Conservation (phyloP, 2,113 vertebrate genomes). For the Cephalopholis sonnerati region DNA sequence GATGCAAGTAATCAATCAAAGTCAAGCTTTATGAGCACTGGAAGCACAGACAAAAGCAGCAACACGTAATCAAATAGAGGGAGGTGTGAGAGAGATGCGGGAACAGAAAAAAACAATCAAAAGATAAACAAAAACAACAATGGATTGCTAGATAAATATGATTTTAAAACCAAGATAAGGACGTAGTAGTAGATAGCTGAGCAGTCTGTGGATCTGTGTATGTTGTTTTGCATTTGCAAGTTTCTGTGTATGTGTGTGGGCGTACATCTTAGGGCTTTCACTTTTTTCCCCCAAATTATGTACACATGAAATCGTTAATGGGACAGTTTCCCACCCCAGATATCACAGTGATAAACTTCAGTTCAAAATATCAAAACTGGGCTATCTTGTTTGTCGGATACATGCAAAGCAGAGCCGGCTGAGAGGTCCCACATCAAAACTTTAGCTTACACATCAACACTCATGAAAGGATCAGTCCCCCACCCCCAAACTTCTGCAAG, state of each 20-base stretch:
- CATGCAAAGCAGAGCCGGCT: constrained; percentile 8
- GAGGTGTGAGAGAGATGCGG: not conserved
- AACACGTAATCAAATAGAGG: not conserved
- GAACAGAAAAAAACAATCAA: not conserved
- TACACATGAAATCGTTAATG: not conserved
- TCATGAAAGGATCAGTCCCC: constrained; percentile 34
- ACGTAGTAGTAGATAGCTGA: not conserved
- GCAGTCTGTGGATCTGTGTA: not conserved
- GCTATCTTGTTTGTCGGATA: constrained; percentile 20
- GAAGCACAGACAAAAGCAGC: constrained; percentile 28
- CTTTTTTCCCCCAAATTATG: not conserved
- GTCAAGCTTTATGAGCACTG: constrained; percentile 32
- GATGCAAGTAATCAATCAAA: constrained; percentile 62
- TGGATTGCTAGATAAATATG: not conserved
- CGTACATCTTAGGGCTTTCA: not conserved
- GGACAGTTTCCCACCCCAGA: not conserved
- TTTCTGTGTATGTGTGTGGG: not conserved
- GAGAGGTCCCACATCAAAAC: constrained; percentile 15
- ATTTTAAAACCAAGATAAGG: not conserved
- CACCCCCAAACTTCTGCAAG: constrained; percentile 24
- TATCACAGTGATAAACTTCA: constrained; percentile 1
- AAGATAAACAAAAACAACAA: not conserved
- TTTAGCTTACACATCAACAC: constrained; percentile 21
- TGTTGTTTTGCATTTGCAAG: not conserved
- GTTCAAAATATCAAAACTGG: constrained; percentile 16